phyloP scores from a whole-genome alignment of 2,797 vertebrate genomes.

The Meriones psammophilus region DNA sequence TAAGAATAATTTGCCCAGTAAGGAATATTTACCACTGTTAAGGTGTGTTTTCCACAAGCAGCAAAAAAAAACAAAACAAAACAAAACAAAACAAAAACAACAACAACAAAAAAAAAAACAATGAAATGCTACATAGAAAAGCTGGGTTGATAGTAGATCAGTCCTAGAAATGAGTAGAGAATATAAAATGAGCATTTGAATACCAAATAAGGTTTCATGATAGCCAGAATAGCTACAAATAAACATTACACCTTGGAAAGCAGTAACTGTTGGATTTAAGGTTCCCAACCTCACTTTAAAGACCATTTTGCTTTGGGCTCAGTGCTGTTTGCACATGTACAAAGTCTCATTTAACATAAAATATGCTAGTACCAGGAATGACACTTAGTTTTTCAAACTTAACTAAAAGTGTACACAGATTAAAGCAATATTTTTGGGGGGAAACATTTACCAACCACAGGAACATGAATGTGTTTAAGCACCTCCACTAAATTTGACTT shows the following conservation, averaged over 20 bases:
- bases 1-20: conserved; percentile 24
- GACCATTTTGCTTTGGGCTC: conserved; percentile 29
- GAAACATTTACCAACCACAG: not conserved
- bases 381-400: conserved; percentile 2
- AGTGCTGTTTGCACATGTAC: not conserved
- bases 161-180: not conserved
- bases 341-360: not conserved
- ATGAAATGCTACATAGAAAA: not conserved
- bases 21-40: conserved; percentile 35
- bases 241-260: conserved; percentile 31
- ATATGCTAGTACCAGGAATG: not conserved
- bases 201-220: conserved; percentile 28
- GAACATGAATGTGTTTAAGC: conserved; percentile 1
- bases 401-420: conserved; percentile 39
- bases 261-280: conserved; percentile 32
- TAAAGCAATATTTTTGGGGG: not conserved
- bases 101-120: not conserved
- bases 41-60: not conserved
- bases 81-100: too few relatives aligned
- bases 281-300: conserved; percentile 3
- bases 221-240: not conserved
- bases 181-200: conserved; percentile 38
- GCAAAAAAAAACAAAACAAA: not conserved
- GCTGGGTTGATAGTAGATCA: not conserved
- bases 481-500: not conserved